phyloP scores from a whole-genome alignment of 2,797 vertebrate species.

The Notoglanidium macrostoma region DNA sequence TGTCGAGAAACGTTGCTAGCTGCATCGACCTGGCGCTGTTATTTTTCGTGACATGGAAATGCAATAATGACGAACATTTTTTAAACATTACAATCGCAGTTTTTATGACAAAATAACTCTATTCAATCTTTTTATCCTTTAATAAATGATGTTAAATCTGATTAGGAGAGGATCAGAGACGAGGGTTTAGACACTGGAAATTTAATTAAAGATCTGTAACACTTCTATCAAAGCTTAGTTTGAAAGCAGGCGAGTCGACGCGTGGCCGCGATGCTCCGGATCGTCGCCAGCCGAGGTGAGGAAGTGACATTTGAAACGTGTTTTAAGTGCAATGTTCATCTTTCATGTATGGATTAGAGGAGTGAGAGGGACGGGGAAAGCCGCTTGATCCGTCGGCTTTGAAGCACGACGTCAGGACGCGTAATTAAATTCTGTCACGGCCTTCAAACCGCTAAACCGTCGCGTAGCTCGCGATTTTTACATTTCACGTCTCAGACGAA shows the following conservation, averaged over 20 bases:
- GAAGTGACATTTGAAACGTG: not conserved
- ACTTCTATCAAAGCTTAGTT: not conserved
- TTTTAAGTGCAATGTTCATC: not conserved
- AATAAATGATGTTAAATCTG: not conserved
- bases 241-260: not conserved
- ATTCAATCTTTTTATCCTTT: too few relatives aligned
- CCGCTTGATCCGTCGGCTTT: not conserved
- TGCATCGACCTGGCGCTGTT: not conserved
- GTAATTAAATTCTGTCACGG: not conserved
- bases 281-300: not conserved
- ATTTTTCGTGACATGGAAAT: not conserved
- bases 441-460: not conserved
- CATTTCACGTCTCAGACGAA: not conserved
- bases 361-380: not conserved
- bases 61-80: not conserved
- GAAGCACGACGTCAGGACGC: not conserved
- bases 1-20: not conserved
- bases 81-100: not conserved
- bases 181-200: not conserved
- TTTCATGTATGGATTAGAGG: constrained; percentile 5
- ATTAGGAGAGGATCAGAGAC: not conserved
- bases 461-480: not conserved
- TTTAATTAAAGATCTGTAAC: not conserved
- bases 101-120: not conserved
- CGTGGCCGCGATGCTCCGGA: not conserved